Evolutionary conservation across 23 tunicate genomes (phyloP).

Genomic region (Ascidia mentula): DNA sequence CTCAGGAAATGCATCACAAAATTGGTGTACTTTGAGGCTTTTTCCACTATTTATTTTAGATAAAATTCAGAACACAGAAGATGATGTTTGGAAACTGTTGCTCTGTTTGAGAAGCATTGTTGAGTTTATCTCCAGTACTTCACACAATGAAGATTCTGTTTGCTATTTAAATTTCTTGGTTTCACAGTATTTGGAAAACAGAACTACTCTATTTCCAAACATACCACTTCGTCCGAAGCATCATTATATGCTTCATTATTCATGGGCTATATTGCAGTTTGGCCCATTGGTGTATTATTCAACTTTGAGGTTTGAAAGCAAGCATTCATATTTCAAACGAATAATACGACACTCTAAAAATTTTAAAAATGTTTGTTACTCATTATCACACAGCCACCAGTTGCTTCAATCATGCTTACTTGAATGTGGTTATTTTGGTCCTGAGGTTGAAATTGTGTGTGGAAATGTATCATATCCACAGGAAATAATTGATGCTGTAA

Average conservation of each 20-base stretch:
- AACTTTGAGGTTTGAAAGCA: constrained; percentile 39
- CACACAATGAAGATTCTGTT: neutral
- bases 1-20: constrained; percentile 38
- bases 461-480: no score
- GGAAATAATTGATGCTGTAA: no score
- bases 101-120: neutral
- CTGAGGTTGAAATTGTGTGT: neutral
- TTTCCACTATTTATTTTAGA: constrained; percentile 36
- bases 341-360: constrained; percentile 7
- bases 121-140: neutral
- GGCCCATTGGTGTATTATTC: constrained; percentile 14
- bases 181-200: neutral
- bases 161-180: neutral
- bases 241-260: constrained; percentile 27
- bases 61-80: constrained; percentile 21
- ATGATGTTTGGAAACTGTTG: constrained; percentile 25
- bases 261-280: constrained; percentile 18
- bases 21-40: constrained; percentile 31
- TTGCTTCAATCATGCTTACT: constrained; percentile 29
- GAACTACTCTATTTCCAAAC: neutral
- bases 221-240: constrained; percentile 25
- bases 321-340: constrained; percentile 36
- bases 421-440: constrained; percentile 11
- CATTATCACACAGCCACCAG: constrained; percentile 27
- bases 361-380: constrained; percentile 13